phyloP scores from a whole-genome alignment of 2,888 invertebrate species.

The Tethea ocularis region DNA sequence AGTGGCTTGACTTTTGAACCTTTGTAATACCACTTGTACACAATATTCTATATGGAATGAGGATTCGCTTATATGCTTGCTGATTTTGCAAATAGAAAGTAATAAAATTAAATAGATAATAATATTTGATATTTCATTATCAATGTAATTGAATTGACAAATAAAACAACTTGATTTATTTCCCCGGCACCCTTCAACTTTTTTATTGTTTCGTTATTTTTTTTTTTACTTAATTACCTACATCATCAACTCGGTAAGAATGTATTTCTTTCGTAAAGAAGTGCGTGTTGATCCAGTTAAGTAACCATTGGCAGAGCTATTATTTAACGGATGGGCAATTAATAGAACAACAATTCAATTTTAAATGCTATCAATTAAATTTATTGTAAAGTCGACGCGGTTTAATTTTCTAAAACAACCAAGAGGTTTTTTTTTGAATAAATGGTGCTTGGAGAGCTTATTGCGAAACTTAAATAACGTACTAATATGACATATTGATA shows the following conservation, averaged over 20 bases:
- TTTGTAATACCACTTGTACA: background rate
- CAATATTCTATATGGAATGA: background rate
- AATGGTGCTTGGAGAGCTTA: too few relatives aligned
- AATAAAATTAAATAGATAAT: background rate
- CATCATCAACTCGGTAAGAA: background rate
- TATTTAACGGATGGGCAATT: background rate
- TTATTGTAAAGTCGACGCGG: conserved; percentile 1
- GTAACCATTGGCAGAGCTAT: background rate
- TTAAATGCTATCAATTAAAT: background rate
- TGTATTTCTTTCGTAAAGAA: background rate
- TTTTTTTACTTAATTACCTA: background rate
- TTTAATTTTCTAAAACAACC: background rate
- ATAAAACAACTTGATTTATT: conserved; percentile 1
- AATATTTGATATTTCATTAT: background rate
- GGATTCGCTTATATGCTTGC: background rate
- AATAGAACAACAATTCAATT: background rate
- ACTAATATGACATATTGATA: background rate
- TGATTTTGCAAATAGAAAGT: background rate
- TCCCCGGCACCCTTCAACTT: conserved; percentile 2
- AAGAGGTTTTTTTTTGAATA: background rate
- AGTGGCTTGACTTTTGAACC: conserved; percentile 38
- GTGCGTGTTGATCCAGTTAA: background rate
- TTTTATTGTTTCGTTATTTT: conserved; percentile 2
- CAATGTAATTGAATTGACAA: background rate
- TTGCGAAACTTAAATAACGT: background rate